Conservation (phyloP, 1,140 invertebrate species). For the Mactra quadrangularis region DNA sequence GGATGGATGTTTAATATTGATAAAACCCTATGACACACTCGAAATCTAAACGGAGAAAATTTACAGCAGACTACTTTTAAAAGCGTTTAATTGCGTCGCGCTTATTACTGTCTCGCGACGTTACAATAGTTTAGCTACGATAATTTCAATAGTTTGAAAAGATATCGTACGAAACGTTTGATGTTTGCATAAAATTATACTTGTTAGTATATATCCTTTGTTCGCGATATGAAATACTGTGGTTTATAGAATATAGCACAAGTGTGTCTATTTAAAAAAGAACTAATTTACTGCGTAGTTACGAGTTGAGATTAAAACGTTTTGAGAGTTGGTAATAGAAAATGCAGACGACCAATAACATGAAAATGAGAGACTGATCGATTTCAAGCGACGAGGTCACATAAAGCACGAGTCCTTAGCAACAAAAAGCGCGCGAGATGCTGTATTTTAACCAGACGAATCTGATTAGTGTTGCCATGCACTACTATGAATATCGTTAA, state of each 20-base stretch:
- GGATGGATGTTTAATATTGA: background rate
- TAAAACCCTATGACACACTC: background rate
- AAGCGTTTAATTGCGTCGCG: background rate
- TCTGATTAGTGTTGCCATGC: conserved; percentile 44
- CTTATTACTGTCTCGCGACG: background rate
- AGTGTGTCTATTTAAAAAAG: too few relatives aligned
- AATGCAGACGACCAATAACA: too few relatives aligned
- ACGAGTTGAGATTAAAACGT: too few relatives aligned
- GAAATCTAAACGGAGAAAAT: conserved; percentile 7
- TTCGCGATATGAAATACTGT: too few relatives aligned
- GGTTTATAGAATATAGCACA: too few relatives aligned
- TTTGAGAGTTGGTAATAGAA: too few relatives aligned
- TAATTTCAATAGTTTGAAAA: background rate
- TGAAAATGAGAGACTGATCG: too few relatives aligned
- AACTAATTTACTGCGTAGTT: too few relatives aligned
- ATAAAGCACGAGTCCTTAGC: background rate
- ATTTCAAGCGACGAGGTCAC: too few relatives aligned
- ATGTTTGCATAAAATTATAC: too few relatives aligned
- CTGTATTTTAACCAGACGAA: background rate
- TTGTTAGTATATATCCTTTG: too few relatives aligned
- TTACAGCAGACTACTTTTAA: background rate
- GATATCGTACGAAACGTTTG: background rate
- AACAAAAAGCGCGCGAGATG: conserved; percentile 35
- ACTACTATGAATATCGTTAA: conserved; percentile 11
- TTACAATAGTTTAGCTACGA: background rate